phyloP scores from a whole-genome alignment of 2,888 invertebrate genomes.

The Polyommatus icarus region DNA sequence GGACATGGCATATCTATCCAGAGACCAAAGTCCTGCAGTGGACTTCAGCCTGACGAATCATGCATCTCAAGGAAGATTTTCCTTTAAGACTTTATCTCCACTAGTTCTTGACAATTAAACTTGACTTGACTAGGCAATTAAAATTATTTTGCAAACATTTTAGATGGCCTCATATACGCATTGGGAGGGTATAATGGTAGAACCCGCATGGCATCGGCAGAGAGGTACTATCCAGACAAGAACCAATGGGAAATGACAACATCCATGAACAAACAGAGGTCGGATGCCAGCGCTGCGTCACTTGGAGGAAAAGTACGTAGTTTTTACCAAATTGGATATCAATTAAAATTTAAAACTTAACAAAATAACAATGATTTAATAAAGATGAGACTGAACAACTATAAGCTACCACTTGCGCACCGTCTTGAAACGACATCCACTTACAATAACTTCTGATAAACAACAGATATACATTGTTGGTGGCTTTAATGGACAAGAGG shows the following conservation, averaged over 20 bases:
- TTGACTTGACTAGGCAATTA: no score
- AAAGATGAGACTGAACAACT: no score
- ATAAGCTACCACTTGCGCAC: no score
- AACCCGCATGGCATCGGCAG: slow-evolving; percentile 87
- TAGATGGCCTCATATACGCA: slow-evolving; percentile 87
- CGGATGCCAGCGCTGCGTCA: slow-evolving; percentile 88
- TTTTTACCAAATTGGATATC: not conserved
- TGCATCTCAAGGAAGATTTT: no score
- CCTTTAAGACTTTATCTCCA: no score
- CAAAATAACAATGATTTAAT: no score
- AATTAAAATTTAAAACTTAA: not conserved
- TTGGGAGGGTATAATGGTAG: slow-evolving; percentile 91
- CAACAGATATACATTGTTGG: slow-evolving; percentile 86
- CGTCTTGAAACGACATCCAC: no score
- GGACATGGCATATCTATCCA: no score
- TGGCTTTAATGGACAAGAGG: slow-evolving; percentile 89
- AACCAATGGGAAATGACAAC: slow-evolving; percentile 90
- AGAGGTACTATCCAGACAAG: slow-evolving; percentile 87
- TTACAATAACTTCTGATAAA: not conserved
- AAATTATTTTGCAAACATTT: not conserved
- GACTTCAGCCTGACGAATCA: no score
- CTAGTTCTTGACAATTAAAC: not conserved
- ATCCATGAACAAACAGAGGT: slow-evolving; percentile 87
- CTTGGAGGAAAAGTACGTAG: slow-evolving; percentile 81
- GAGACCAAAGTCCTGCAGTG: no score